Conservation (phyloP, 2,797 vertebrate genomes). For the Premnoplex brunnescens region DNA sequence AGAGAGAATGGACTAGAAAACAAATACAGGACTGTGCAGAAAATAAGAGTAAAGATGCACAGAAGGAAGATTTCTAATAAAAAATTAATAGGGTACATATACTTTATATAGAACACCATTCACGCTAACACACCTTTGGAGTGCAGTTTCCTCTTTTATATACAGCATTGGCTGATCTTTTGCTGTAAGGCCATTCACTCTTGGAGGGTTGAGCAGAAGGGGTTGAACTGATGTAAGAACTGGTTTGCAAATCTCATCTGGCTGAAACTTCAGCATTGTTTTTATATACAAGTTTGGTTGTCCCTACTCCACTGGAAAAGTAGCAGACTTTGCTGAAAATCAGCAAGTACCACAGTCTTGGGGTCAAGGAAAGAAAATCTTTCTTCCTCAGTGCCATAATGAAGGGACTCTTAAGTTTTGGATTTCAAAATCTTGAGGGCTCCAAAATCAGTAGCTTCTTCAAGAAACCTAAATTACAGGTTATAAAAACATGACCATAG, state of each 20-base stretch:
- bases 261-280: background rate
- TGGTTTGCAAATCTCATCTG: background rate
- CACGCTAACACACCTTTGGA: constrained; percentile 17
- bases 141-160: constrained; percentile 10
- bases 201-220: background rate
- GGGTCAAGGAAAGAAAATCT: background rate
- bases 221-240: background rate
- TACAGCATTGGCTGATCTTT: background rate
- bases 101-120: constrained; percentile 53
- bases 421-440: background rate
- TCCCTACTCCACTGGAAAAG: background rate
- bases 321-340: background rate
- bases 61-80: constrained; percentile 54
- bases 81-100: constrained; percentile 62
- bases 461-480: background rate
- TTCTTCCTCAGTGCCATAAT: background rate
- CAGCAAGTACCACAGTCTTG: background rate
- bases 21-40: constrained; percentile 26
- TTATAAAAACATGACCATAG: background rate
- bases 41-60: constrained; percentile 19
- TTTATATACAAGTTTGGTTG: background rate
- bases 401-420: background rate
- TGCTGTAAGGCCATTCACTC: background rate
- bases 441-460: background rate
- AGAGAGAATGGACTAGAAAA: constrained; percentile 19